Evolutionary conservation across 2,888 invertebrate genomes (phyloP), one percentile per base, ranked within the genome.

Genomic region (Mesochorus sp.): DNA sequence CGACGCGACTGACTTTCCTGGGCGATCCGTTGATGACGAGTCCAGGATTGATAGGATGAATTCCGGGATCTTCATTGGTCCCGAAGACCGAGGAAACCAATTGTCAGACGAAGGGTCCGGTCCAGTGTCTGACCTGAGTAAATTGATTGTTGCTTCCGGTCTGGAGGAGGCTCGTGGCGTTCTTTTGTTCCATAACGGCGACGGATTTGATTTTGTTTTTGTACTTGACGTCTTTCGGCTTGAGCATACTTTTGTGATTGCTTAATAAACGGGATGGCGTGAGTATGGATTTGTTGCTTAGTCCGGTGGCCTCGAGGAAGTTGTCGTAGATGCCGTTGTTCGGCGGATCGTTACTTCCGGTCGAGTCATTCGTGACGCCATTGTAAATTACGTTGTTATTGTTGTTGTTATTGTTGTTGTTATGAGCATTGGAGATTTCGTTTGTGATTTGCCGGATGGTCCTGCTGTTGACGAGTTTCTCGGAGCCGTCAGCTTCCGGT

Each of bases 191-290:
- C 78, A 92, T 87, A 53, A 92, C 89, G 71, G 93, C 93, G 85
- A 93, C 92, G 79, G 94, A 93, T 83, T 93, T 93, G 81, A 94
- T 94, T 87, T 94, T 94, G 66, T 94, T 95, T 85, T 95, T 93
- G 91, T 95, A 94, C 87, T 96, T 96, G 47, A 96, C 93, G 88
- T 96, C 96, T 90, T 94, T 95, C 74, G 95, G 95, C 86, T 96
- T 96, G 73, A 95, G 90, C 88, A 96, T 94, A 85, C 93, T 95
- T 86, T 95, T 95, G 87, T 96, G 96, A 88, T 95, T 96, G 88
- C 94, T 95, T 61, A 95, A 93, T 70, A 95, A 92, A 82, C 95
- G 91, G 47, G 94, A 93, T 0, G 94, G 94, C 6, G 95, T 94
- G 21, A 90, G 76, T 85, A 96, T 95, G 49, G 95, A 95, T 91